Evolutionary conservation across 2,888 invertebrate species (phyloP), one percentile per base, ranked within the genome.

Genomic region (Tortricodes alternella): DNA sequence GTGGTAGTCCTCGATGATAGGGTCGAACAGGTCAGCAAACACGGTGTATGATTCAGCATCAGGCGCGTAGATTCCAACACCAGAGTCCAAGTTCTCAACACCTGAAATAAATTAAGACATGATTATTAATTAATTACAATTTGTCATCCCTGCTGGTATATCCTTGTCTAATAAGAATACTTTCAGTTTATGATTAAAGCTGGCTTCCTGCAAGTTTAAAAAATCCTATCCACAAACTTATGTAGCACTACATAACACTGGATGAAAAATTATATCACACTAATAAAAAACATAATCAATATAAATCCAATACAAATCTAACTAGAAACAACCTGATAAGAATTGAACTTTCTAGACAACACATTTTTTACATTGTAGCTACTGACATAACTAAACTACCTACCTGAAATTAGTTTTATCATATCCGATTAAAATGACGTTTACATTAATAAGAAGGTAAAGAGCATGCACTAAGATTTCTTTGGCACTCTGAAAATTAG

Each of bases 1-100:
- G 92, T 98, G 98, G 93, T 98, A 98, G 83, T 98, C 98, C 84
- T 98, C 97, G 86, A 99, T 99, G 92, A 99, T 96, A 85, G 98
- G 98, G 92, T 99, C 97, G 89, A 99, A 99, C 68, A 99, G 93
- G 56, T 96, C 96, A 63, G 96, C 93, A 88, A 99, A 99, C 53
- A 96, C 93, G 71, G 95, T 94, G 93, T 99, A 99, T 53, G 98
- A 88, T 89, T 99, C 98, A 63, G 98, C 98, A 85, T 99, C 99
- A 59, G 98, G 98, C 58, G 99, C 99, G 83, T 99, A 99, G 92
- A 99, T 96, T 83, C 99, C 98, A 64, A 98, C 96, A 75, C 98
- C 98, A 65, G 98, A 98, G 91, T 99, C 98, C 85, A 95, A 94
- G 89, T 99, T 99, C 92, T 98, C 97, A 80, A 98, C 92, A 84